phyloP scores from a whole-genome alignment of 1,140 invertebrate species.

The Streblospio benedicti region DNA sequence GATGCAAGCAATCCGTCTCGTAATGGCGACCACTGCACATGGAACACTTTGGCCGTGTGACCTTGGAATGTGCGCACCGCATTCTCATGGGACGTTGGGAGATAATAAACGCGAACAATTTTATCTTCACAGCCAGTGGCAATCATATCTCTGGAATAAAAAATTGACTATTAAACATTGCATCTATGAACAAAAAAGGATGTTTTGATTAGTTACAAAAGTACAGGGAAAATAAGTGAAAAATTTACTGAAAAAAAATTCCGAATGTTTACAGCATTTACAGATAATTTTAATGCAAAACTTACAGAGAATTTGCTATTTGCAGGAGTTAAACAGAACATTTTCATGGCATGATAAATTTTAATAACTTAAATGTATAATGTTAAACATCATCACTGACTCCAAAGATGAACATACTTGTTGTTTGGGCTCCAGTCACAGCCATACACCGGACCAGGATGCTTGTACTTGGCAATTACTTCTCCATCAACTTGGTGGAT shows the following conservation, averaged over 20 bases:
- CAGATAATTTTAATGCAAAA: not conserved
- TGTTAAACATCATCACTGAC: no score
- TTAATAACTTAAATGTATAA: no score
- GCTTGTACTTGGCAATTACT: slow-evolving; percentile 44
- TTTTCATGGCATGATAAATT: no score
- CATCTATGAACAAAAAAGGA: not conserved
- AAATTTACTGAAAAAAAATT: not conserved
- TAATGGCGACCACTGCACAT: slow-evolving; percentile 50
- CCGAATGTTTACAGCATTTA: not conserved
- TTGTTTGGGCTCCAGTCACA: slow-evolving; percentile 49
- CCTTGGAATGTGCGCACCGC: no score
- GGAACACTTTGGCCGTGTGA: slow-evolving; percentile 48
- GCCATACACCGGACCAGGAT: slow-evolving; percentile 47
- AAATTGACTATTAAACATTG: not conserved
- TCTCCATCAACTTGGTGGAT: slow-evolving; percentile 46
- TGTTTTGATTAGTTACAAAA: not conserved
- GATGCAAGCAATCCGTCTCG: slow-evolving; percentile 47
- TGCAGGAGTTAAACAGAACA: no score
- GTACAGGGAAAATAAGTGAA: not conserved
- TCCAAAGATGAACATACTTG: slow-evolving; percentile 32
- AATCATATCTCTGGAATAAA: slow-evolving; percentile 45
- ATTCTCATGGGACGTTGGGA: slow-evolving; percentile 24
- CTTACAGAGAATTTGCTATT: no score
- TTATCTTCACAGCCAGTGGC: slow-evolving; percentile 51
- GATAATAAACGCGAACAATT: slow-evolving; percentile 44